These are phyloP conservation scores for Hemiprocne comata DNA, from an alignment of 2,113 vertebrate genomes.

Conservation along the genomic window DNA sequence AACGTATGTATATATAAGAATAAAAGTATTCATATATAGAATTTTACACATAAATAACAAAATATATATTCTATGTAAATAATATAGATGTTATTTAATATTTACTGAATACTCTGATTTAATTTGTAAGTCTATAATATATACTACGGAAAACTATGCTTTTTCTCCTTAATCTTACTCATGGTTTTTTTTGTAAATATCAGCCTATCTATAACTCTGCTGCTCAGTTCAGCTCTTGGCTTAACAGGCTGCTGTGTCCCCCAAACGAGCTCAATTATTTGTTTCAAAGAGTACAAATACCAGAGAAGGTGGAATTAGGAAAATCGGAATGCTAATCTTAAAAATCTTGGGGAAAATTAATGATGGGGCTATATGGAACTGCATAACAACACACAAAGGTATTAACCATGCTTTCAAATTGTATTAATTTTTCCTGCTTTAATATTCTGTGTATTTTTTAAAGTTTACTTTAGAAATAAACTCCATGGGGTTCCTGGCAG, in stretches of 20 bases:
- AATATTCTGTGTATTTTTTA: conserved; percentile 69
- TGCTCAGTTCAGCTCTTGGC: background rate
- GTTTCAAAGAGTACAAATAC: background rate
- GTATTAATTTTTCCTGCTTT: conserved; percentile 3
- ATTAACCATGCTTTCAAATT: background rate
- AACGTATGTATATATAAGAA: background rate
- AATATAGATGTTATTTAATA: background rate
- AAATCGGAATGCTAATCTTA: background rate
- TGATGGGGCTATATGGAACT: background rate
- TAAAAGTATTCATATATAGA: background rate
- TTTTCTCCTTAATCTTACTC: background rate
- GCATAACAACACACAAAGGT: background rate
- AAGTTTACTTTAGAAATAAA: conserved; percentile 77
- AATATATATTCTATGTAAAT: background rate
- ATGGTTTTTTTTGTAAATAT: background rate
- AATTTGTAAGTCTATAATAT: background rate
- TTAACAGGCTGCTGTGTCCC: background rate
- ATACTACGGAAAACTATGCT: background rate
- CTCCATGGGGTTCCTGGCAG: conserved; percentile 74
- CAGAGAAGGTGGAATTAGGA: background rate
- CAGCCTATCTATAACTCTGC: background rate
- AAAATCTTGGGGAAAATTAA: background rate
- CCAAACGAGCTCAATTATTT: background rate
- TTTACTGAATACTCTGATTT: conserved; percentile 18
- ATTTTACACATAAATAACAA: background rate